Evolutionary conservation across 2,797 vertebrate genomes (phyloP).

Genomic region (Manis javanica): DNA sequence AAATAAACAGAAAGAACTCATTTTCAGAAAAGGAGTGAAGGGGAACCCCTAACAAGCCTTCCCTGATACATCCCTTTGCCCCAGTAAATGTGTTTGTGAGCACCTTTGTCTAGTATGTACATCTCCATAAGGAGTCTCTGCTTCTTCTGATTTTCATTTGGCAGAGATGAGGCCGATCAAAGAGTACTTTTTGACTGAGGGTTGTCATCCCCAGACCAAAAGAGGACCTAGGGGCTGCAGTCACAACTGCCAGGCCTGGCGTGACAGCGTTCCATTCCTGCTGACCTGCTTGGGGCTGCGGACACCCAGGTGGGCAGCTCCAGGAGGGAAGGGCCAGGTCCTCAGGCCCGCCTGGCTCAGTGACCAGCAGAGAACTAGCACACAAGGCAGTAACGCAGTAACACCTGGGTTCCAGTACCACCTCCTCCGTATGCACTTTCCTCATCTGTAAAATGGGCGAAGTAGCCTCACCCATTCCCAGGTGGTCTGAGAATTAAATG

Average conservation of each 20-base stretch:
- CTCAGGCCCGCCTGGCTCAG: neutral
- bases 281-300: neutral
- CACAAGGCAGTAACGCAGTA: neutral
- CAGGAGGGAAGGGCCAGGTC: neutral
- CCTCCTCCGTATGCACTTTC: neutral
- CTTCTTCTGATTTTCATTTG: neutral
- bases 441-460: neutral
- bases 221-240: neutral
- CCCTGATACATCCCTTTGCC: neutral
- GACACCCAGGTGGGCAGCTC: neutral
- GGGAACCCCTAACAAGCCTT: neutral
- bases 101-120: neutral
- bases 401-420: neutral
- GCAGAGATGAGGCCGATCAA: neutral
- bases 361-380: neutral
- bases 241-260: fast-evolving
- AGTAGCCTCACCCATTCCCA: neutral
- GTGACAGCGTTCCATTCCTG: fast-evolving
- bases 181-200: neutral
- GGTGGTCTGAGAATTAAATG: neutral
- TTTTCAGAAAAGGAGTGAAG: neutral
- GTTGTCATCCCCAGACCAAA: neutral
- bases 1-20: neutral
- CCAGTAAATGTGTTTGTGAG: too few species aligned
- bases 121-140: neutral